Evolutionary conservation across 2,888 invertebrate genomes (phyloP).

Genomic region (Deilephila elpenor): DNA sequence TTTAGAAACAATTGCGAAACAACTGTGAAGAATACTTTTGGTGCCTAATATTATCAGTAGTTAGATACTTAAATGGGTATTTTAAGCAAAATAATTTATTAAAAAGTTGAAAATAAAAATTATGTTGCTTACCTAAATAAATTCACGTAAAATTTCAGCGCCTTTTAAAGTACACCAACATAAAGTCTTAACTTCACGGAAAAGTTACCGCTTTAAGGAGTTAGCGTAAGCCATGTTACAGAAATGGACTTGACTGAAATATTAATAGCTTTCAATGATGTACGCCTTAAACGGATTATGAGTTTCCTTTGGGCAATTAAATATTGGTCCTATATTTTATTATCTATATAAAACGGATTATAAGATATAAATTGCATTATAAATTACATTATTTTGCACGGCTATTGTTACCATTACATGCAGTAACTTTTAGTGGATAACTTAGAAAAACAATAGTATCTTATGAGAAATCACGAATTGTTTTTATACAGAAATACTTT

Average conservation of each 20-base stretch:
- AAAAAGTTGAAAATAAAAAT: neutral
- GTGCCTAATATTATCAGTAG: no score
- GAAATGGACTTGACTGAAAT: slow-evolving; percentile 46
- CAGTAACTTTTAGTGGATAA: no score
- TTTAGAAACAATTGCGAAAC: no score
- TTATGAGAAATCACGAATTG: neutral
- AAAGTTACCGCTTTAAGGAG: slow-evolving; percentile 46
- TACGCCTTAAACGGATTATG: slow-evolving; percentile 32
- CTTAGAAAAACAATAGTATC: no score
- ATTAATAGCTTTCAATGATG: slow-evolving; percentile 45
- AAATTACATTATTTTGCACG: no score
- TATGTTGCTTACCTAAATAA: slow-evolving; percentile 17
- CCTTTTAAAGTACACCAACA: slow-evolving; percentile 30
- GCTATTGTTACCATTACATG: no score
- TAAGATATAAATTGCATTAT: no score
- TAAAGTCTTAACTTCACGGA: slow-evolving; percentile 40
- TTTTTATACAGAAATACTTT: neutral
- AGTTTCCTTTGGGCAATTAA: slow-evolving; percentile 25
- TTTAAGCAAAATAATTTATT: neutral
- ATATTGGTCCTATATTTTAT: slow-evolving; percentile 2
- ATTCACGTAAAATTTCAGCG: slow-evolving; percentile 29
- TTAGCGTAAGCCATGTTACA: slow-evolving; percentile 46
- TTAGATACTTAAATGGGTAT: no score
- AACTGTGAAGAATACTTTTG: no score
- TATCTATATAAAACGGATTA: slow-evolving; percentile 3